Base-by-base conservation (phyloP, 2,113 vertebrate genomes). In the Stegastes partitus region DNA sequence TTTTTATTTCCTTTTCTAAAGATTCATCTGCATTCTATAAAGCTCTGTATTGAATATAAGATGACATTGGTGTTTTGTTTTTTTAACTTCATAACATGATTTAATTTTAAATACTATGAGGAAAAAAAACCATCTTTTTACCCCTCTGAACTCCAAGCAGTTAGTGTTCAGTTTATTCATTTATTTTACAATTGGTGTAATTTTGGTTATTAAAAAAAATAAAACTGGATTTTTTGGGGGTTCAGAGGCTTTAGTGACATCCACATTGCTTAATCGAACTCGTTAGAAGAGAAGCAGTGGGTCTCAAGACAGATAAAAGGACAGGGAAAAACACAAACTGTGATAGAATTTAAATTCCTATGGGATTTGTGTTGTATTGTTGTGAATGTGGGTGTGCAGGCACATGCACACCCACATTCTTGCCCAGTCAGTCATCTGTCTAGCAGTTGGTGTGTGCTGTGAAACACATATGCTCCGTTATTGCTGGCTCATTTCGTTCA, bases 401-500 rank as follows among this genome's bases (percentile, higher is more conserved):
- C 21, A 14, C 18, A 15, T 0, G 10, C 56, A 7, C 18, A 62
- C 11, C 5, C 50, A 64, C 26, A 1, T n/a, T 45, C 49, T 22
- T 23, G 59, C 39, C 37, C 19, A 61, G 62, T 67, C 73, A 26
- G 34, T 76, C 22, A 39, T 4, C 66, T 61, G 14, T 71, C 65
- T 62, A 73, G 61, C 87, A 81, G 74, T 86, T 68, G 79, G 64
- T 57, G 56, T 83, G 37, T 70, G 68, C 77, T 81, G 74, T 76
- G 82, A 25, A 49, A 74, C 81, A 70, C 81, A 83, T 74, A 86
- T 87, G 90, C 56, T 74, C 12, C 66, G 62, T 77, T 89, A 71
- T 58, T 81, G 70, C 71, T 25, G 58, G 19, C 77, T 88, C 81
- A 87, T 89, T 84, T 87, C 73, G 65, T 86, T 83, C 75, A 79